Evolutionary conservation across 2,113 vertebrate species (phyloP).

Genomic region (Anoura caudifer): DNA sequence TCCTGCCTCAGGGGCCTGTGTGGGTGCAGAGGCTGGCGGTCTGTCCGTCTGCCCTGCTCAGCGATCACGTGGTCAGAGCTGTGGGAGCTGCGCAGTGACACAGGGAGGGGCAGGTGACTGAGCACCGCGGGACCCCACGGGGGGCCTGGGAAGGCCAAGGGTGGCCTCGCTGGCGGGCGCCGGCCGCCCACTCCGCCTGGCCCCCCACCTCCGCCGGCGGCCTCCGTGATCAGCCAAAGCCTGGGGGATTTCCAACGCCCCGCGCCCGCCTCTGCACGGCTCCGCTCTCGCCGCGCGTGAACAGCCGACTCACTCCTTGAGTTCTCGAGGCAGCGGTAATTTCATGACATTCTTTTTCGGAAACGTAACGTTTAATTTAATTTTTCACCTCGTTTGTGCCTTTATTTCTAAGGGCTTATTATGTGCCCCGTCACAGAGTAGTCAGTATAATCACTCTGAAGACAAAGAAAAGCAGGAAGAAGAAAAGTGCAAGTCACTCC

Average conservation of each 20-base stretch:
- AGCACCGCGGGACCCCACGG: rapidly evolving
- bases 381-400: background rate
- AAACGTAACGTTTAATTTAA: background rate
- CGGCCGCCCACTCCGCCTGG: rapidly evolving
- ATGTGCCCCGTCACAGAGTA: background rate
- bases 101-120: background rate
- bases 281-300: rapidly evolving
- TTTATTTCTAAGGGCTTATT: constrained; percentile 25
- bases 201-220: too few relatives aligned
- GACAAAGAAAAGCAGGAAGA: background rate
- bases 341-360: background rate
- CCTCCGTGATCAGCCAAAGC: background rate
- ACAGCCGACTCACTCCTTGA: rapidly evolving
- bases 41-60: background rate
- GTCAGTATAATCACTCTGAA: background rate
- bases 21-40: background rate
- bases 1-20: background rate
- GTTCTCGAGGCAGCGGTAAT: background rate
- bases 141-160: background rate
- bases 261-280: rapidly evolving
- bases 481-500: background rate
- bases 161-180: background rate
- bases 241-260: background rate
- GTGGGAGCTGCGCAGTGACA: background rate
- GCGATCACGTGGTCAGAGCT: background rate